phyloP scores from a whole-genome alignment of 2,113 vertebrate species.

The Mastomys coucha region DNA sequence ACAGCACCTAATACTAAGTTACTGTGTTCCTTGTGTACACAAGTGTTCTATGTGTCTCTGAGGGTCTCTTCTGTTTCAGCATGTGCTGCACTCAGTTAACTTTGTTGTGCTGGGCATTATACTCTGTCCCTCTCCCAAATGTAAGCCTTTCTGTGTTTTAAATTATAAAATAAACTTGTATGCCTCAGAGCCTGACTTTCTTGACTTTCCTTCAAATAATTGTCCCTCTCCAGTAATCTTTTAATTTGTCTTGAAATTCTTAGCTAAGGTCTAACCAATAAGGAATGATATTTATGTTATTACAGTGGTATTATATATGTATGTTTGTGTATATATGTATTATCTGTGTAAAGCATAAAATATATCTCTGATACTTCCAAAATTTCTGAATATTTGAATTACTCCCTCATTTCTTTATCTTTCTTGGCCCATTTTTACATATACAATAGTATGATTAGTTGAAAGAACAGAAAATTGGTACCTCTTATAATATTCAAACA shows the following conservation, averaged over 20 bases:
- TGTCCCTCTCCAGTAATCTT: neutral
- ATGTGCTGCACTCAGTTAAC: neutral
- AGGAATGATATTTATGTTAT: neutral
- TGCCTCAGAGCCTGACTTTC: neutral
- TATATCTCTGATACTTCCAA: neutral
- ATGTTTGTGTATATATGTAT: neutral
- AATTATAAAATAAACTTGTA: constrained; percentile 6
- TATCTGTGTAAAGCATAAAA: neutral
- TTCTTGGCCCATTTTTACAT: neutral
- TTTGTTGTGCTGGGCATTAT: neutral
- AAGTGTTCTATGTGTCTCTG: neutral
- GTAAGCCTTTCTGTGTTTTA: neutral
- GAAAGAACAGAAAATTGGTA: constrained; percentile 41
- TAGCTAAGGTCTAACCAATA: neutral
- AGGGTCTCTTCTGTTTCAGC: neutral
- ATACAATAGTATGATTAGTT: neutral
- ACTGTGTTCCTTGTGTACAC: too few species aligned
- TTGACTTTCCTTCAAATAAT: neutral
- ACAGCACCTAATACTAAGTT: rapidly evolving
- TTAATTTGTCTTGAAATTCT: constrained; percentile 44
- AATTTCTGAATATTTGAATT: constrained; percentile 44
- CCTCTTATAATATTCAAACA: neutral
- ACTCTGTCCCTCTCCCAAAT: neutral
- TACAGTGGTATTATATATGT: neutral
- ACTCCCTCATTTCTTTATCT: neutral